phyloP scores from a whole-genome alignment of 2,888 invertebrate species.

The Xylophagus ater region DNA sequence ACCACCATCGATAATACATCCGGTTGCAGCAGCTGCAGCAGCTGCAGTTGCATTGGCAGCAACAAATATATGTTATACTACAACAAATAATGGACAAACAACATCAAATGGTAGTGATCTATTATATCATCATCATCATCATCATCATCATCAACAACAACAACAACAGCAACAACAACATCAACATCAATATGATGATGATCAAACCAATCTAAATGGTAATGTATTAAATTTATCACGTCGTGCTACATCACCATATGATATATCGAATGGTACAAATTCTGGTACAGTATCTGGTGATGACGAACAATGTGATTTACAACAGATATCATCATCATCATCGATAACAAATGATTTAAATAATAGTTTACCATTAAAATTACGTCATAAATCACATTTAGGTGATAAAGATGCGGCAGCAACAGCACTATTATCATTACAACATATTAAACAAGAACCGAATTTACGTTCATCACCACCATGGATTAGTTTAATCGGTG shows the following conservation, averaged over 20 bases:
- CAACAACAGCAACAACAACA: constrained; percentile 16
- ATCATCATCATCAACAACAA: constrained; percentile 26
- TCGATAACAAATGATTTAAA: constrained; percentile 47
- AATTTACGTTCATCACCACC: constrained; percentile 68
- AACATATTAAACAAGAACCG: constrained; percentile 79
- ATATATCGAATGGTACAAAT: constrained; percentile 45
- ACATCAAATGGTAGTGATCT: constrained; percentile 7
- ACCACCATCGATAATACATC: no score
- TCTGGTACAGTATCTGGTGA: constrained; percentile 45
- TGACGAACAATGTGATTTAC: constrained; percentile 41
- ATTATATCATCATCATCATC: constrained; percentile 7
- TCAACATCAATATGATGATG: not conserved
- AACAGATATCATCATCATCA: constrained; percentile 39
- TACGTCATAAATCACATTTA: constrained; percentile 82
- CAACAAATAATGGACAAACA: constrained; percentile 6
- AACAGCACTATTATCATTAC: constrained; percentile 64
- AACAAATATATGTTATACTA: constrained; percentile 14
- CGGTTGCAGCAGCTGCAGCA: no score
- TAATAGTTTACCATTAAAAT: constrained; percentile 76
- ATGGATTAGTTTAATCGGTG: no score
- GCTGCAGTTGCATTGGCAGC: constrained; percentile 22
- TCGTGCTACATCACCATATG: constrained; percentile 61
- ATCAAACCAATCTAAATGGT: constrained; percentile 17
- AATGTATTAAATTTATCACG: constrained; percentile 62
- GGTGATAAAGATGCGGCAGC: constrained; percentile 83